phyloP scores from a whole-genome alignment of 2,888 invertebrate genomes.

The Tenodera sinensis region DNA sequence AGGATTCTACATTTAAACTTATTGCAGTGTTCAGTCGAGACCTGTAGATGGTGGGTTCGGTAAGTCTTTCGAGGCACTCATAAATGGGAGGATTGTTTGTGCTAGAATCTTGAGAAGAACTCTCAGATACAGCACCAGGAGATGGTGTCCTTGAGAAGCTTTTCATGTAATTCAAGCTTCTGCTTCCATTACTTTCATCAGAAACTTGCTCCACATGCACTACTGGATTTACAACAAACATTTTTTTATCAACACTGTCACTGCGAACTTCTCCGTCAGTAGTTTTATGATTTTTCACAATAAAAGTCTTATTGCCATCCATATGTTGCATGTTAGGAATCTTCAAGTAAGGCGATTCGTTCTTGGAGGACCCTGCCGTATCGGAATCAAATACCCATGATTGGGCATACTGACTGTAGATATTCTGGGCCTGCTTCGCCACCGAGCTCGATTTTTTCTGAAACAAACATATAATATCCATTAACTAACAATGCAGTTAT shows the following conservation, averaged over 20 bases:
- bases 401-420: conserved; percentile 48
- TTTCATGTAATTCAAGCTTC: conserved; percentile 50
- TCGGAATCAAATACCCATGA: conserved; percentile 52
- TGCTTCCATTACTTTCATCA: conserved; percentile 46
- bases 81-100: conserved; percentile 44
- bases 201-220: conserved; percentile 49
- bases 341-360: conserved; percentile 36
- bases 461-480: background rate
- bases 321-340: conserved; percentile 22
- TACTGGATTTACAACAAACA: conserved; percentile 45
- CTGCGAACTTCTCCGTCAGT: conserved; percentile 32
- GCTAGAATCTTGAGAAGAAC: conserved; percentile 46
- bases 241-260: conserved; percentile 17
- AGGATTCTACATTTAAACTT: conserved; percentile 38
- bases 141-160: conserved; percentile 51
- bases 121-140: conserved; percentile 41
- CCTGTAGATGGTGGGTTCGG: conserved; percentile 47
- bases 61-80: conserved; percentile 48
- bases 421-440: conserved; percentile 33
- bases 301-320: conserved; percentile 21
- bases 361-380: conserved; percentile 34
- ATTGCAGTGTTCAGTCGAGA: conserved; percentile 44
- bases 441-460: conserved; percentile 28
- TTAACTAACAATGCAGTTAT: background rate
- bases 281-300: conserved; percentile 14